Base-by-base conservation (phyloP, 2,888 invertebrate genomes). In the Trachelus tabidus region DNA sequence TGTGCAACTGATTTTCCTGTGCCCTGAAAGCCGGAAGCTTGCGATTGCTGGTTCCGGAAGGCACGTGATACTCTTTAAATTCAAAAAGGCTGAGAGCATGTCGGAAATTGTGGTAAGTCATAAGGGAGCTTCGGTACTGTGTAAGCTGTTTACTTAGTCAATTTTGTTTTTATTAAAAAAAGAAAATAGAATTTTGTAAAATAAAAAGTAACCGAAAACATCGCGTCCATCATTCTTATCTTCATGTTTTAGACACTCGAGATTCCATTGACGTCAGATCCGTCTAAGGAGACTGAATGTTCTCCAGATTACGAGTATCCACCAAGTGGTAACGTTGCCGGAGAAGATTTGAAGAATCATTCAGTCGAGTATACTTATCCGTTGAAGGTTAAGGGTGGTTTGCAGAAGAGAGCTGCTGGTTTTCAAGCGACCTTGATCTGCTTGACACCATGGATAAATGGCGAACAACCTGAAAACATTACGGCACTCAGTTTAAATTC, bases 401-500 rank as follows among this genome's bases (percentile, higher is more conserved):
- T 94, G 81, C 95, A 96, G 89, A 97, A 98, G 90, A 96, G 98
- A 92, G 95, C 96, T 69, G 94, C 98, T n/a, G 99, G 99, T 84
- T 99, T 98, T 94, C 99, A 99, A 94, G 97, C 98, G 75, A 96
- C 98, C 89, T 94, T 99, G 84, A 97, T 98, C 85, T 98, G 98
- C 92, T 93, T 99, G 89, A 97, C 99, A 88, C 96, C 95, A 76
- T 96, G 96, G 93, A 93, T 94, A 81, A 95, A 95, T 87, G 95
- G 95, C 73, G 95, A 95, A 92, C 94, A 96, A 88, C 95, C 98
- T 86, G 95, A 96, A 92, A 95, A 95, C 91, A 95, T 99, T 90
- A 95, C 97, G 86, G 95, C 98, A 84, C 95, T 99, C 90, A 96
- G 97, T 88, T 94, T 99, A 92, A 99, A 98, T 93, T 98, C 99